Evolutionary conservation across 2,888 invertebrate genomes (phyloP), one percentile per base, ranked within the genome.

Genomic region (Dermolepida albohirtum): DNA sequence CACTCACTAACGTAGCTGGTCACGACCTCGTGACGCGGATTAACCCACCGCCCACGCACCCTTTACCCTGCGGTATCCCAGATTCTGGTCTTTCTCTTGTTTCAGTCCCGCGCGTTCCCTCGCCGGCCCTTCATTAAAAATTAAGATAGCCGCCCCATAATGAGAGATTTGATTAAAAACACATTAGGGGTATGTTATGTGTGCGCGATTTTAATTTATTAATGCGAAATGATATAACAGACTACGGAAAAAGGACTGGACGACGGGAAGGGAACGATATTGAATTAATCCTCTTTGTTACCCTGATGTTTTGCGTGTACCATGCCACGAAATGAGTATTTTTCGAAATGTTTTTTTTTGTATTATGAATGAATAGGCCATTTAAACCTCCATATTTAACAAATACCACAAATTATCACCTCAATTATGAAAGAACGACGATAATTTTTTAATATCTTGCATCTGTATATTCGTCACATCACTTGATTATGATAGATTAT

Each of bases 111-210:
- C 49, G 34, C 67, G 27, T 54, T 34, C 34, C 68, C 47, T 72
- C 71, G 70, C n/a, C 74, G 76, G 72, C 77, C 78, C 76, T 80
- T 80, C 81, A 81, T 82, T 82, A 82, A 82, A 82, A 81, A 82
- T 82, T 81, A 80, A 81, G 82, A 81, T 81, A 79, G 34, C 59
- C 59, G 49, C 78, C 77, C 78, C 77, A 75, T 82, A 81, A 83
- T 81, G 81, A 81, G 80, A 81, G 80, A 82, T 82, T 82, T 82
- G 82, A 82, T 83, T 83, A 83, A 83, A 83, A 83, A 81, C 81
- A 79, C 81, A 83, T 83, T 83, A 82, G 77, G 79, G 80, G 74
- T 34, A 34, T 59, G 27, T 44, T 74, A 73, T 74, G 73, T 75
- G 74, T 59, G 44, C 73, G 74, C 75, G 70, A 75, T 75, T 74